Evolutionary conservation across 2,113 vertebrate genomes (phyloP).

Genomic region (Chaenogobius annularis): DNA sequence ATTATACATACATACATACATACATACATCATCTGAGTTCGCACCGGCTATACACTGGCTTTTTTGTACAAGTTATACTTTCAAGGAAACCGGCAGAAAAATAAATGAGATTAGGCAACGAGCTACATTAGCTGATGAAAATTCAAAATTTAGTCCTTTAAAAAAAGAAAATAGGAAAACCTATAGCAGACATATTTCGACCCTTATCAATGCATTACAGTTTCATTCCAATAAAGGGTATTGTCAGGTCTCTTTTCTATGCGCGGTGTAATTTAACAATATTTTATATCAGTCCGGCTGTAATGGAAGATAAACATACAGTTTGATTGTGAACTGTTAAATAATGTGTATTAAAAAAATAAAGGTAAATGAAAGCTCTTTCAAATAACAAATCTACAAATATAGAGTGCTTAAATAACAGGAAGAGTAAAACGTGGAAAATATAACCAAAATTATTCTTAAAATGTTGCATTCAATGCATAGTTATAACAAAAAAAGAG

Average conservation of each 20-base stretch:
- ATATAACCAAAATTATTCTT: slow-evolving; percentile 43
- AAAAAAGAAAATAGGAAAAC: slow-evolving; percentile 31
- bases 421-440: neutral
- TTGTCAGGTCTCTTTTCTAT: slow-evolving; percentile 14
- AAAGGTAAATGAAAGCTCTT: neutral
- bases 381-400: neutral
- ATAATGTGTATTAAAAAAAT: neutral
- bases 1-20: slow-evolving; percentile 19
- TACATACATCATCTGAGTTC: slow-evolving; percentile 9
- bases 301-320: neutral
- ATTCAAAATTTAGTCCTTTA: neutral
- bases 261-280: neutral
- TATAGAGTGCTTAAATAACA: slow-evolving; percentile 7
- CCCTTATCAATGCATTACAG: slow-evolving; percentile 2
- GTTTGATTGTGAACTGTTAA: neutral
- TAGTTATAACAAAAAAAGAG: slow-evolving; percentile 40
- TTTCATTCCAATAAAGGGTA: slow-evolving; percentile 22
- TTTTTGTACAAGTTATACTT: slow-evolving; percentile 7
- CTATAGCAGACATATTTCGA: slow-evolving; percentile 22
- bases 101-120: neutral
- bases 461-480: slow-evolving; percentile 46
- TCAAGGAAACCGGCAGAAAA: slow-evolving; percentile 2
- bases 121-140: neutral
- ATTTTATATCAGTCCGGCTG: neutral
- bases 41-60: slow-evolving; percentile 1